Conservation (phyloP, 2,113 vertebrate species). For the Piprites chloris region DNA sequence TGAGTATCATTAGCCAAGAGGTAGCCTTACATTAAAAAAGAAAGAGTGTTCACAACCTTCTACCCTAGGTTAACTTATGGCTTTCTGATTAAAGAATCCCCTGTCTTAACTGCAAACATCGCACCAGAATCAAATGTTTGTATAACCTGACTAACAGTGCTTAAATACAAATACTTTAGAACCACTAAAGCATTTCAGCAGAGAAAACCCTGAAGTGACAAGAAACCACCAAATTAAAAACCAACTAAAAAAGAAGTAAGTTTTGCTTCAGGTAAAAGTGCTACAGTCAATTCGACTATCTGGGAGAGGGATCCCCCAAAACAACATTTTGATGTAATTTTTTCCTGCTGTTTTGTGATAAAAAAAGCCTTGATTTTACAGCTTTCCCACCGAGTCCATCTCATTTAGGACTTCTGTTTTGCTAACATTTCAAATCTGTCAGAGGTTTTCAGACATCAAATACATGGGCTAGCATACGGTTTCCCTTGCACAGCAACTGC, state of each 20-base stretch:
- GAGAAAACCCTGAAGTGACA: background rate
- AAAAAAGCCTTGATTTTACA: background rate
- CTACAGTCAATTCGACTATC: background rate
- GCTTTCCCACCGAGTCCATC: background rate
- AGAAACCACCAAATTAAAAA: background rate
- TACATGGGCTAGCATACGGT: background rate
- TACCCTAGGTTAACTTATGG: constrained; percentile 54
- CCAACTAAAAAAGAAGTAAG: background rate
- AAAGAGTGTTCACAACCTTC: constrained; percentile 77
- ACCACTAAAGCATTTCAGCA: background rate
- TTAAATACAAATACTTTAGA: background rate
- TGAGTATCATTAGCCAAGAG: constrained; percentile 98
- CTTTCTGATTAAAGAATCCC: background rate
- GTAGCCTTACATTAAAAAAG: constrained; percentile 85
- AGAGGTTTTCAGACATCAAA: background rate
- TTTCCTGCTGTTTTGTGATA: background rate
- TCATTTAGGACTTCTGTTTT: background rate
- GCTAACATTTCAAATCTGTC: background rate
- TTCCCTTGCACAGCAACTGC: background rate
- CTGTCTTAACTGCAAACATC: background rate
- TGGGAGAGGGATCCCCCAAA: background rate
- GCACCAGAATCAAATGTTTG: background rate
- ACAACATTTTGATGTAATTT: background rate
- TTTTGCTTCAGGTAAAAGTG: background rate
- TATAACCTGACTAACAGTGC: background rate